phyloP scores from a whole-genome alignment of 2,888 invertebrate species.

The Nudaria mundana region DNA sequence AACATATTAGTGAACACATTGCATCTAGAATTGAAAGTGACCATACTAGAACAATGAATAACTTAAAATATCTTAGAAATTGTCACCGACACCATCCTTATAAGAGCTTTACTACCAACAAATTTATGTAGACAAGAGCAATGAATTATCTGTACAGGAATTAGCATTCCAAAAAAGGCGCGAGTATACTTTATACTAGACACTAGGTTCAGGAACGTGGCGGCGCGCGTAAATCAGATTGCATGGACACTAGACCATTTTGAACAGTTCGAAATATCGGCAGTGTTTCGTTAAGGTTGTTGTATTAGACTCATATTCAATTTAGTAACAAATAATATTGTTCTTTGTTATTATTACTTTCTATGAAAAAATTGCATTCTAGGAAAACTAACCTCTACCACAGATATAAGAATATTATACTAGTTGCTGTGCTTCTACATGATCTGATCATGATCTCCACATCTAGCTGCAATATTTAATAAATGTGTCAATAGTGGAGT shows the following conservation, averaged over 20 bases:
- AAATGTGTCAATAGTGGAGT: too few relatives aligned
- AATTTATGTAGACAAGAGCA: slow-evolving; percentile 45
- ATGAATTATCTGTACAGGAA: slow-evolving; percentile 57
- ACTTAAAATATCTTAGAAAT: slow-evolving; percentile 19
- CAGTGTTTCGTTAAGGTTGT: slow-evolving; percentile 23
- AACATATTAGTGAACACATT: neutral
- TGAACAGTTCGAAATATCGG: slow-evolving; percentile 54
- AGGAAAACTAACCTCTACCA: too few relatives aligned
- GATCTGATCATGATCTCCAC: too few relatives aligned
- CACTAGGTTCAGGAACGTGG: slow-evolving; percentile 49
- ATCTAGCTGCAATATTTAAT: too few relatives aligned
- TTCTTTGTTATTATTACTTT: too few relatives aligned
- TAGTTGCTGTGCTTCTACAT: too few relatives aligned
- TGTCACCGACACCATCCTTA: slow-evolving; percentile 22
- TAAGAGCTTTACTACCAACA: slow-evolving; percentile 29
- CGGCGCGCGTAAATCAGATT: slow-evolving; percentile 70
- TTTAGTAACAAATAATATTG: too few relatives aligned
- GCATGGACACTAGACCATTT: slow-evolving; percentile 66
- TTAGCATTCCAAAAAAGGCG: slow-evolving; percentile 71
- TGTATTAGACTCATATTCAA: neutral
- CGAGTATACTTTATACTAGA: slow-evolving; percentile 53
- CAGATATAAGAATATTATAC: too few relatives aligned
- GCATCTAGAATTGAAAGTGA: neutral
- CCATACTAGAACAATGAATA: neutral
- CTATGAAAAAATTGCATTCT: too few relatives aligned